Percentiles rank a stretch among this genome's conserved stretches.
Conservation (phyloP, 2,113 vertebrate genomes). For the Dasyornis broadbenti region DNA sequence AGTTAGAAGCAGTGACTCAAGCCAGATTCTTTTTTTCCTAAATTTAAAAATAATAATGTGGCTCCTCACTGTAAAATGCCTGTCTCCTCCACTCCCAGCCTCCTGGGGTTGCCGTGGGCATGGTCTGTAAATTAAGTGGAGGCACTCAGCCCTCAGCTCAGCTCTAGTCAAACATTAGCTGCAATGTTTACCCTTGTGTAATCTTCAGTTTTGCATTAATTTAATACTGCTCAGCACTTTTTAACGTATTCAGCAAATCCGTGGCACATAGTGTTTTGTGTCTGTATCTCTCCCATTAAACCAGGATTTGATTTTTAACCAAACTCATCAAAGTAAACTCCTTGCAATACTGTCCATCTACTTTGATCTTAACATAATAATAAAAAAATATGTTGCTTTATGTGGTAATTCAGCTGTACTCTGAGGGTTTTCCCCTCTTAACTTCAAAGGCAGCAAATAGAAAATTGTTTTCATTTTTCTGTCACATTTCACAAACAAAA, state of each 20-base stretch:
- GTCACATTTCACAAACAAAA: slow-evolving; percentile 12
- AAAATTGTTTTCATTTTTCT: slow-evolving; percentile 47
- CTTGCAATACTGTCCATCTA: not conserved
- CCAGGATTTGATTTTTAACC: slow-evolving; percentile 46
- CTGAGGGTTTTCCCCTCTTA: not conserved
- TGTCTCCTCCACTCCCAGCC: slow-evolving; percentile 45
- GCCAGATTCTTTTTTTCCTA: not conserved
- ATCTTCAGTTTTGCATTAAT: slow-evolving; percentile 73
- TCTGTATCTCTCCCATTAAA: slow-evolving; percentile 48
- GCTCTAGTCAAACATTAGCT: slow-evolving; percentile 71
- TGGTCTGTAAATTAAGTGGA: slow-evolving; percentile 67
- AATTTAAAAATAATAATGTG: slow-evolving; percentile 65
- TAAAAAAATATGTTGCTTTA: not conserved
- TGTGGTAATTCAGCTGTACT: slow-evolving; percentile 26
- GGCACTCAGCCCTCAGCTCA: slow-evolving; percentile 57
- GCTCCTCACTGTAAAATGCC: slow-evolving; percentile 63
- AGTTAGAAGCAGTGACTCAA: not conserved
- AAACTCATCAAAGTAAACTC: slow-evolving; percentile 56
- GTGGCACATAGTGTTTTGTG: slow-evolving; percentile 4
- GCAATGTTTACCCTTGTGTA: slow-evolving; percentile 72
- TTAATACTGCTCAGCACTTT: slow-evolving; percentile 67
- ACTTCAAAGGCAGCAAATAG: slow-evolving; percentile 59
- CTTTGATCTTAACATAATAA: slow-evolving; percentile 50
- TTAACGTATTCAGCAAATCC: slow-evolving; percentile 63
- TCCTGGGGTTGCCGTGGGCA: slow-evolving; percentile 57